A percentile compares a stretch with the other conserved stretches of the same genome.
Conservation (phyloP, 2,888 invertebrate species). For the Pristionchus mayeri region DNA sequence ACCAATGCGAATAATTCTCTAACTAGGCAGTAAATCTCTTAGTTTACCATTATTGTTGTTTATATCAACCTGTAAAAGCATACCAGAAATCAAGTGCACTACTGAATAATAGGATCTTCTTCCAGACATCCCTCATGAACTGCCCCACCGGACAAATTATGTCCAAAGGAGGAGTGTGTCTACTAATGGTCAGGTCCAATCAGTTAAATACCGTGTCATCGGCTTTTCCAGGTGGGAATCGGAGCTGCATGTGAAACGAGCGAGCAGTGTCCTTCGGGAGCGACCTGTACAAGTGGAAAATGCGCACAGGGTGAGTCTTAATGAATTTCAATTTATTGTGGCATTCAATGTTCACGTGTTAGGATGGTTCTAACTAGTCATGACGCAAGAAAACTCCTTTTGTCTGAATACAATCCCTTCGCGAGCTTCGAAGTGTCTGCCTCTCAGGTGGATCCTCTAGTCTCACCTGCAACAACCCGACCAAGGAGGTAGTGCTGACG, state of each 20-base stretch:
- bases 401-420: too few relatives aligned
- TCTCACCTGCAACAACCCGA: not conserved
- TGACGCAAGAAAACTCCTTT: too few relatives aligned
- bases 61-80: too few relatives aligned
- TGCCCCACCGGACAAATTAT: not conserved
- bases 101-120: not conserved
- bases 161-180: not conserved
- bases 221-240: not conserved
- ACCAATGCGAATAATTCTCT: not conserved
- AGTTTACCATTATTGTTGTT: too few relatives aligned
- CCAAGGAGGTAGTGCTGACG: not conserved
- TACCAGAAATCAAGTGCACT: too few relatives aligned
- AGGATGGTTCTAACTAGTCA: too few relatives aligned
- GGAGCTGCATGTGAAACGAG: not conserved
- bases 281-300: not conserved
- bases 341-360: too few relatives aligned
- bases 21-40: too few relatives aligned
- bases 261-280: not conserved
- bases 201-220: not conserved
- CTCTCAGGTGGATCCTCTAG: not conserved
- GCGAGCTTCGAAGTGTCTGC: not conserved
- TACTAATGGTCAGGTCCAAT: not conserved
- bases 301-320: not conserved
- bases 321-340: not conserved
- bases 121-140: not conserved